Evolutionary conservation across 2,888 invertebrate genomes (phyloP).

Genomic region (Acrobasis repandana): DNA sequence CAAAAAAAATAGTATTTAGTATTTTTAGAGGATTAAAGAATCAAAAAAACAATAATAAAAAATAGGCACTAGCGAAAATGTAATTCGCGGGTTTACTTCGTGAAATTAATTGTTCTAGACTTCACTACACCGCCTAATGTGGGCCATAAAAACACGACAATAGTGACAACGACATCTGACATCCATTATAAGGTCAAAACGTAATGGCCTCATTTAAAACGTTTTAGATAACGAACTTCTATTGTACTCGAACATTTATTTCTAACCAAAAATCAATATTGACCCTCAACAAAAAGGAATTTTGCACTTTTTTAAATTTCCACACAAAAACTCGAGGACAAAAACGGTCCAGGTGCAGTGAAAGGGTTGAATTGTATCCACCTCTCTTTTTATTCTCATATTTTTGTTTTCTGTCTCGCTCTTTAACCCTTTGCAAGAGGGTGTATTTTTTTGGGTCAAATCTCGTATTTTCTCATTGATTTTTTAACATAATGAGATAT

Average conservation of each 20-base stretch:
- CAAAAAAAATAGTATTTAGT: too few species aligned
- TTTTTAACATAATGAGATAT: slow-evolving; percentile 76
- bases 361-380: slow-evolving; percentile 65
- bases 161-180: slow-evolving; percentile 40
- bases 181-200: slow-evolving; percentile 45
- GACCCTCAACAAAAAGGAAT: slow-evolving; percentile 70
- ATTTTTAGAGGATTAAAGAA: too few species aligned
- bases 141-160: slow-evolving; percentile 6
- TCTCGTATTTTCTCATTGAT: slow-evolving; percentile 76
- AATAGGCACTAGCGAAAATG: neutral
- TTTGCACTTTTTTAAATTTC: slow-evolving; percentile 78
- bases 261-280: slow-evolving; percentile 77
- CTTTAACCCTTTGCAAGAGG: slow-evolving; percentile 70
- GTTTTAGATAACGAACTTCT: slow-evolving; percentile 69
- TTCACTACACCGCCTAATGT: slow-evolving; percentile 7
- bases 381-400: slow-evolving; percentile 46
- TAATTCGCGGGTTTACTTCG: neutral
- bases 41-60: too few species aligned
- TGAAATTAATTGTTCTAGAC: neutral
- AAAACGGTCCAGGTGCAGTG: slow-evolving; percentile 74
- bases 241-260: slow-evolving; percentile 56
- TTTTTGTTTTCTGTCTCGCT: slow-evolving; percentile 47
- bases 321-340: slow-evolving; percentile 55
- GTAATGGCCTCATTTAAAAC: slow-evolving; percentile 68
- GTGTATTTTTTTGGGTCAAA: slow-evolving; percentile 76